Base-by-base conservation (phyloP, 2,888 invertebrate species). In the Cataglyphis cursor region DNA sequence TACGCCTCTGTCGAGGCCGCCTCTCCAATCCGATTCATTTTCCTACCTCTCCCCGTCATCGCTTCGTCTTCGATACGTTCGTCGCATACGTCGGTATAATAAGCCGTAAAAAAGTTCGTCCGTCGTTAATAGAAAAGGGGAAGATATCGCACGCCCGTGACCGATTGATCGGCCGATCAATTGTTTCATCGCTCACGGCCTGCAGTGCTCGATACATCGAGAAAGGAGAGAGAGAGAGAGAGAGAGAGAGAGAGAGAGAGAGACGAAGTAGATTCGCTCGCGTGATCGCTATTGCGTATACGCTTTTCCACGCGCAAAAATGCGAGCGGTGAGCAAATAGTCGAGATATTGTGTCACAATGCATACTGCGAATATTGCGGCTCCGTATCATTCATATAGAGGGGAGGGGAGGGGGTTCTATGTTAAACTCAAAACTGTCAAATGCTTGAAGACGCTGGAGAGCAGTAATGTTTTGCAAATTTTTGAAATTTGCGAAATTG, bases 91-190 rank as follows among this genome's bases (percentile, higher is more conserved):
- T 78, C 41, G 78, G 59, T 68, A 78, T 78, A 68, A 68, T 78
- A 68, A 31, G 57, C 57, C 76, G 76, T 76, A 76, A 78, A 31
- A 31, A 68, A 65, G 18, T 70, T 57, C n/a, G 48, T 21, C 48
- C 59, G 66, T 59, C 54, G 59, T 81, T 81, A 80, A 78, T 78
- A 21, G 18, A 57, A 78, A 68, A 68, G 31, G 21, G 44, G 68
- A 78, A 68, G 78, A 57, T 68, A 78, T 78, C 74, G 70, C 57
- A 31, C 24, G 31, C 48, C 64, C 72, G 28, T 41, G 31, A 74
- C 68, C 85, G 59, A 87, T 76, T 87, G 85, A 82, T 86, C 82
- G 70, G 54, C 57, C 68, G 81, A 57, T 84, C 72, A 73, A 83
- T 84, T 81, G 54, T 64, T 73, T 51, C 61, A 64, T 66, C 64